These are phyloP conservation scores for Larimichthys crocea DNA, from an alignment of 2,113 vertebrate species.

Conservation along the genomic window DNA sequence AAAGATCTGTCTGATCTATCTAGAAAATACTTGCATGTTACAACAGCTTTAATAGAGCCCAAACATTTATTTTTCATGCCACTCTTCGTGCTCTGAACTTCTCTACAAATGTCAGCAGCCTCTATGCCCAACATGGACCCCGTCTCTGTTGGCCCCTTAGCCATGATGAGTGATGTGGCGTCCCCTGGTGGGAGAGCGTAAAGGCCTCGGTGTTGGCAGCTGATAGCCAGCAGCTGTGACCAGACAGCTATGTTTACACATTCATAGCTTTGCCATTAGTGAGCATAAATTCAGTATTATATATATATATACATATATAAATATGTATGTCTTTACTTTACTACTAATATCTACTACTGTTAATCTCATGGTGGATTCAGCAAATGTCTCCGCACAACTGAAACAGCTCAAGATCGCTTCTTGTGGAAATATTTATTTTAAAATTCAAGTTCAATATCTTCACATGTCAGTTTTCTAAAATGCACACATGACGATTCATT, in stretches of 20 bases:
- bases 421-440: conserved; percentile 64
- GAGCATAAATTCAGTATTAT: conserved; percentile 19
- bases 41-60: not conserved
- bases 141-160: conserved; percentile 2
- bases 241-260: conserved; percentile 60
- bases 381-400: conserved; percentile 6
- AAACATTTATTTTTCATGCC: not conserved
- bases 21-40: too few species aligned
- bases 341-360: not conserved
- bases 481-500: conserved; percentile 42
- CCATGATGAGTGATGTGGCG: conserved; percentile 69
- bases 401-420: conserved; percentile 36
- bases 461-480: conserved; percentile 53
- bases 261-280: conserved; percentile 39
- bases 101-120: not conserved
- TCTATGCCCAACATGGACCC: not conserved
- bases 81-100: not conserved
- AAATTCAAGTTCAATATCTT: conserved; percentile 66
- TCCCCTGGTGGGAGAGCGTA: conserved; percentile 74
- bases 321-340: too few species aligned
- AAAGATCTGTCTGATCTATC: too few species aligned
- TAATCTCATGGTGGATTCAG: conserved; percentile 10
- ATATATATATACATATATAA: too few species aligned
- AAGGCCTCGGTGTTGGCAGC: conserved; percentile 53
- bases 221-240: conserved; percentile 60